Evolutionary conservation across 2,797 vertebrate species (phyloP), one percentile per base, ranked within the genome.

Genomic region (Enteromius fasciolatus): DNA sequence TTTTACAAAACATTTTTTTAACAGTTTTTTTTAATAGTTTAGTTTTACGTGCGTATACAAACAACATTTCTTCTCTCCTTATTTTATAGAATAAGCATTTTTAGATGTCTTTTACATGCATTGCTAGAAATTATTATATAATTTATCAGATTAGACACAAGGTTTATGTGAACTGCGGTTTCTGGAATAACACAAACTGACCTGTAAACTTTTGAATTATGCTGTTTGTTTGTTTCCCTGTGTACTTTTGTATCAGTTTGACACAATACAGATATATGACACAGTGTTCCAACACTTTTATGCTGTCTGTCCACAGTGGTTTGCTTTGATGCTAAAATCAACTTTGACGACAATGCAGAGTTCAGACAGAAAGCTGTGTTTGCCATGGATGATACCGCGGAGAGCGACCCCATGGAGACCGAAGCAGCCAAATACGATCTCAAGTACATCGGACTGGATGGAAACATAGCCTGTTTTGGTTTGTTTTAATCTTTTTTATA

Each of bases 391-490:
- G 97, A 99, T 94, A 96, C 95, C 89, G 95, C 95, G 17, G 98
- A 99, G 91, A 97, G 95, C 72, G 97, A 99, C 88, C 96, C 97
- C 84, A 96, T 95, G 12, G 98, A 99, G 93, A 97, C 92, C 0
- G 96, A 98, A 92, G 98, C 98, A 20, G 97, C 97, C 89, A 97
- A 94, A 92, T 97, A 97, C 28, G 97, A 98, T 89, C 96, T 99
- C 68, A 99, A 99, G 87, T 99, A 99, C 87, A 97, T 99, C 69
- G 98, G 98, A 52, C 89, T 99, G 91, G 98, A 99, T 41, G 98
- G 98, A 86, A 99, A 99, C 94, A 99, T 99, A 44, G 98, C 98
- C 85, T 99, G 98, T 92, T 99, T 99, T 84, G 98, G 98, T 99
- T 91, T 92, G 94, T 89, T 54, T 69, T 28, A 48, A 41, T 25